Evolutionary conservation across 2,888 invertebrate genomes (phyloP), one percentile per base, ranked within the genome.

Genomic region (Sesia bembeciformis): DNA sequence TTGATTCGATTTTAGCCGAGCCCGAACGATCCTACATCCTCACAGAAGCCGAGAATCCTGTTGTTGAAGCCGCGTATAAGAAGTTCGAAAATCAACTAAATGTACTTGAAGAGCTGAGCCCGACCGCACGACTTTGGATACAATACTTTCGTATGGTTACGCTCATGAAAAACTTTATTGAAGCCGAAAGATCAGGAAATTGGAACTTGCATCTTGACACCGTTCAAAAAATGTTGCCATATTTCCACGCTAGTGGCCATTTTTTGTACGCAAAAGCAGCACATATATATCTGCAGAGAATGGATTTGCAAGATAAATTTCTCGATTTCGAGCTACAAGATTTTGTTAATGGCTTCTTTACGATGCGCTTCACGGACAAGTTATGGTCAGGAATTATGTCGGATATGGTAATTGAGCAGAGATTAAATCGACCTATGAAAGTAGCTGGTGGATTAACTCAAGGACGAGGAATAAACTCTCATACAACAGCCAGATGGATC

Each of bases 191-290:
- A 49, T 49, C 49, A 4, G 49, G 49, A n/a, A 49, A 49, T 49
- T 49, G 49, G 49, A 8, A 49, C 6, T 8, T 49, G 6, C 49
- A 49, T 49, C 49, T 49, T 8, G 49, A 49, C 8, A 49, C 49
- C 39, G n/a, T 49, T 7, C 49, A 49, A 49, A 49, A 49, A 49
- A 49, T 5, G 49, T 8, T 49, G 6, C 49, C 49, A n/a, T 49
- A n/a, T 8, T 49, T 49, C 8, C 49, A 49, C 8, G 49, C 49
- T 8, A 49, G 6, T 8, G 49, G n/a, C 49, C 49, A 49, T 8
- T 49, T 49, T 8, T 42, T 57, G 40, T 74, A 75, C 63, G 67
- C 68, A 6, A 70, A 66, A 58, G 56, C 53, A 8, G 54, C 54
- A 2, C 41, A 53, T 7, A 49, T 61, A 40, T 61, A 59, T 42